These are phyloP conservation scores for Pluvianellus socialis DNA, from an alignment of 2,113 vertebrate genomes.

Conservation along the genomic window DNA sequence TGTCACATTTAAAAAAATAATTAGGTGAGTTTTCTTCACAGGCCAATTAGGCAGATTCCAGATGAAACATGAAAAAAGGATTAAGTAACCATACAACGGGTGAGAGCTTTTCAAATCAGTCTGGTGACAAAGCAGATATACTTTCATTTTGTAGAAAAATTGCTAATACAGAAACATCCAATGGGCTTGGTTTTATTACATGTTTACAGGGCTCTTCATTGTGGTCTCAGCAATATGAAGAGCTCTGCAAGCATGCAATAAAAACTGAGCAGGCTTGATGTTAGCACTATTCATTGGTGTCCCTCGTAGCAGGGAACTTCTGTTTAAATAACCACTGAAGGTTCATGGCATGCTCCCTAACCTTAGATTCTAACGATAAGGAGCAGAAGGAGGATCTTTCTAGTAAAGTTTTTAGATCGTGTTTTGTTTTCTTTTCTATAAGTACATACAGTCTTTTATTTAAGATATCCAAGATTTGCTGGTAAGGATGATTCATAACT, in stretches of 20 bases:
- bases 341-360: slow-evolving; percentile 23
- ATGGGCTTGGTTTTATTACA: slow-evolving; percentile 67
- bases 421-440: slow-evolving; percentile 71
- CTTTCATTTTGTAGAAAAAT: slow-evolving; percentile 73
- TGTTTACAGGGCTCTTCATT: slow-evolving; percentile 66
- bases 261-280: slow-evolving; percentile 54
- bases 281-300: slow-evolving; percentile 45
- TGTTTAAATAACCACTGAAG: slow-evolving; percentile 56
- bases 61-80: slow-evolving; percentile 37
- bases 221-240: slow-evolving; percentile 64
- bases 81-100: neutral
- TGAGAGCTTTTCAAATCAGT: slow-evolving; percentile 34
- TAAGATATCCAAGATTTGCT: slow-evolving; percentile 76
- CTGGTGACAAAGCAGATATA: slow-evolving; percentile 49
- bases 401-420: slow-evolving; percentile 23
- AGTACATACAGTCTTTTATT: slow-evolving; percentile 75
- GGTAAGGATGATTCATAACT: slow-evolving; percentile 83
- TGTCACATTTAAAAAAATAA: slow-evolving; percentile 61
- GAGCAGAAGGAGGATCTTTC: slow-evolving; percentile 6
- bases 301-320: slow-evolving; percentile 53
- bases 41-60: slow-evolving; percentile 51
- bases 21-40: slow-evolving; percentile 45
- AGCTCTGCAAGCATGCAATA: slow-evolving; percentile 67
- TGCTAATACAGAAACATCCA: slow-evolving; percentile 58
- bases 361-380: neutral